phyloP scores from a whole-genome alignment of 2,888 invertebrate species.

The Dyspetes luteomarginatus region DNA sequence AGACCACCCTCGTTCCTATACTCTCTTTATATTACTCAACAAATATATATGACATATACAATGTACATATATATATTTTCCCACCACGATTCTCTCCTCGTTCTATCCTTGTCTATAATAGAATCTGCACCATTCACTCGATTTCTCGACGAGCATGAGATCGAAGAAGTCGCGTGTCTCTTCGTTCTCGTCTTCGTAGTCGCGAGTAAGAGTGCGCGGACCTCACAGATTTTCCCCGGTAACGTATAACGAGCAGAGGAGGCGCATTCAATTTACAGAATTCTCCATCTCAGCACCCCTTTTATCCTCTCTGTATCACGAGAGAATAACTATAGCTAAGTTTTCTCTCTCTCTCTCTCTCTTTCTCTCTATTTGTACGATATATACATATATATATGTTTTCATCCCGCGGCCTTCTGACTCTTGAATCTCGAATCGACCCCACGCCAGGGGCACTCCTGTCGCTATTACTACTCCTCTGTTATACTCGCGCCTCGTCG shows the following conservation, averaged over 20 bases:
- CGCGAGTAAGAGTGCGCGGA: neutral
- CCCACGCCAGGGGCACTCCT: constrained; percentile 14
- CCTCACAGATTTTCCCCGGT: constrained; percentile 63
- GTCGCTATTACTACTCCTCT: constrained; percentile 33
- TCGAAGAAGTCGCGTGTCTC: constrained; percentile 75
- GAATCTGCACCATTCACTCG: constrained; percentile 79
- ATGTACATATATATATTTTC: constrained; percentile 27
- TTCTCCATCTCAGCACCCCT: constrained; percentile 62
- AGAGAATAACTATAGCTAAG: constrained; percentile 12
- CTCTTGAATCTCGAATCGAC: constrained; percentile 49
- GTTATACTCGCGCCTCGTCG: constrained; percentile 11
- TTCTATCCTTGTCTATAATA: constrained; percentile 80
- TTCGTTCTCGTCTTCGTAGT: constrained; percentile 6
- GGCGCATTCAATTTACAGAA: constrained; percentile 81
- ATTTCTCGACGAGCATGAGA: constrained; percentile 75
- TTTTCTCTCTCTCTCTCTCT: neutral
- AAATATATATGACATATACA: constrained; percentile 22
- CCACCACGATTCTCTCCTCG: constrained; percentile 36
- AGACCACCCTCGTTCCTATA: constrained; percentile 70
- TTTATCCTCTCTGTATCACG: neutral
- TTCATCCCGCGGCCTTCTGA: constrained; percentile 38
- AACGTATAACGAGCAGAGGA: constrained; percentile 78
- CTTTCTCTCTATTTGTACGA: neutral
- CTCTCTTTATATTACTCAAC: constrained; percentile 55
- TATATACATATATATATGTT: neutral